Evolutionary conservation across 35 echinoderm and acorn worm genomes (phyloP), one percentile per base, ranked within the genome.

Genomic region (Anneissia japonica): DNA sequence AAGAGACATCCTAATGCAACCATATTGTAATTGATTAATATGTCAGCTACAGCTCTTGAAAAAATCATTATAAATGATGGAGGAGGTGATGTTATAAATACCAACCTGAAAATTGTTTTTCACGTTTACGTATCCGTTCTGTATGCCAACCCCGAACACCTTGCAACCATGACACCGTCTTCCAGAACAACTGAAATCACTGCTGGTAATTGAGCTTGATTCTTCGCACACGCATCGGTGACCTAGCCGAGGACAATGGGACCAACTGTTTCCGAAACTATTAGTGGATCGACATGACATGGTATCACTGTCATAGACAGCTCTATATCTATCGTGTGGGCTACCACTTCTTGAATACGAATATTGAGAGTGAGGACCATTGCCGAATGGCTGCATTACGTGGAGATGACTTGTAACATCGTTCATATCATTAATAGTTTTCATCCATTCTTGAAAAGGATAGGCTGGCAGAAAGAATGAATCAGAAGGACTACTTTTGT

Each of bases 61-160:
- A n/a, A n/a, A n/a, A n/a, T n/a, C n/a, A n/a, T n/a, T n/a, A n/a
- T n/a, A n/a, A n/a, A n/a, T n/a, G n/a, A n/a, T n/a, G n/a, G n/a
- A n/a, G n/a, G n/a, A n/a, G n/a, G n/a, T n/a, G n/a, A n/a, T n/a
- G n/a, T n/a, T n/a, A n/a, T n/a, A n/a, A 32, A 46, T 31, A 84
- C 91, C 87, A 77, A 98, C 95, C 92, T 98, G 95, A 51, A 98
- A 98, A 39, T 98, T 98, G 74, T 98, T 98, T 74, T 98, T 98
- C 19, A 39, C 81, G 30, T 89, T 89, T 10, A 98, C 95, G 2
- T 86, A 80, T 35, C 95, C 95, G 39, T 84, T 38, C 26, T 86
- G 79, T 16, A 98, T 35, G 33, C 95, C 95, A 38, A 75, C 84
- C 0, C 95, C 95, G 38, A 46, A 84, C 0, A 89, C 95, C 3